Conservation (phyloP, 2,888 invertebrate species). For the Netelia inedita region DNA sequence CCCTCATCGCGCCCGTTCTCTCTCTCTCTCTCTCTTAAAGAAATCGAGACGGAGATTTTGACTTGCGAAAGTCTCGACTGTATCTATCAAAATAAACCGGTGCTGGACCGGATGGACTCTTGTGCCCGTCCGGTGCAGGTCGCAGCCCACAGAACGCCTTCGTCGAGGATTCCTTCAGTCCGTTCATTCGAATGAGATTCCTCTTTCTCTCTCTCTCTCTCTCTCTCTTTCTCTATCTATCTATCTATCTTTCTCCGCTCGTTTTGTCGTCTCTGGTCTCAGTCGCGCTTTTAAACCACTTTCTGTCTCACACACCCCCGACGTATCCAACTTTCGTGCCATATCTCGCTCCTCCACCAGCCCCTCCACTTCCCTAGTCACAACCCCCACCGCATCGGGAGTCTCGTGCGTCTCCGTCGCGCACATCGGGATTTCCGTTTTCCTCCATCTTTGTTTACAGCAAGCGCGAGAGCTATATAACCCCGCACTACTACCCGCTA, state of each 20-base stretch:
- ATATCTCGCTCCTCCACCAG: slow-evolving; percentile 31
- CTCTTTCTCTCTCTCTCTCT: neutral
- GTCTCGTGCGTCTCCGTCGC: slow-evolving; percentile 15
- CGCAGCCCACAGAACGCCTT: slow-evolving; percentile 13
- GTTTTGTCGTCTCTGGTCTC: slow-evolving; percentile 21
- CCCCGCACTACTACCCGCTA: slow-evolving; percentile 39
- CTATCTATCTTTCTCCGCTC: neutral
- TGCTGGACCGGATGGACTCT: slow-evolving; percentile 30
- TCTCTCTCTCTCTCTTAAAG: neutral
- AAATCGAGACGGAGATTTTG: neutral
- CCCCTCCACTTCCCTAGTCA: slow-evolving; percentile 23
- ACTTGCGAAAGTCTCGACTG: slow-evolving; percentile 23
- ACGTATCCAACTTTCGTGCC: slow-evolving; percentile 55
- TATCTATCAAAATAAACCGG: slow-evolving; percentile 48
- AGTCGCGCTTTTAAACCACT: slow-evolving; percentile 51
- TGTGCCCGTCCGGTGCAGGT: slow-evolving; percentile 42
- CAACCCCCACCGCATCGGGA: neutral
- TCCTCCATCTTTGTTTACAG: slow-evolving; percentile 60
- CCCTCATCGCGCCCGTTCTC: neutral
- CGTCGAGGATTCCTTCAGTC: slow-evolving; percentile 33
- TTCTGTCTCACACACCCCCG: slow-evolving; percentile 70
- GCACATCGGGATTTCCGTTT: slow-evolving; percentile 3
- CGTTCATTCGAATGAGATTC: slow-evolving; percentile 36
- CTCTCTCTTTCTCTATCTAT: neutral
- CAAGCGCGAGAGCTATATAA: slow-evolving; percentile 25